phyloP scores from a whole-genome alignment of 2,797 vertebrate genomes.

The Sebastes dallii region DNA sequence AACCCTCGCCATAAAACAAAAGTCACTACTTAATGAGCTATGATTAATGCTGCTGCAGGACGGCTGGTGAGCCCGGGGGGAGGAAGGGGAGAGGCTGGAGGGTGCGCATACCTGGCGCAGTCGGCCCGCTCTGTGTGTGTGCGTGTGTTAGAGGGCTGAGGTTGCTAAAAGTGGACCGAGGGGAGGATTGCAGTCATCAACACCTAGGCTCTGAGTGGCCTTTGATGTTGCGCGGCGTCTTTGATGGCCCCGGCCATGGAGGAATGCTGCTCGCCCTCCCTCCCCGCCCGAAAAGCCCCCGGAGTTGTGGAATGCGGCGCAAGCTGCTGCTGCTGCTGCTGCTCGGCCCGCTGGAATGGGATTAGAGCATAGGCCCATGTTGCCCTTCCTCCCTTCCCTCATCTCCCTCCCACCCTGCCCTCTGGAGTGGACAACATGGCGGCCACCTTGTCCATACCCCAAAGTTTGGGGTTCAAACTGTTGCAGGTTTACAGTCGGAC shows the following conservation, averaged over 20 bases:
- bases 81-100: slow-evolving; percentile 3
- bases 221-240: slow-evolving; percentile 81
- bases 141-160: slow-evolving; percentile 34
- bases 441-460: slow-evolving; percentile 19
- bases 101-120: slow-evolving; percentile 57
- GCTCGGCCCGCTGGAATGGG: slow-evolving; percentile 79
- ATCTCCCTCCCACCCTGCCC: slow-evolving; percentile 29
- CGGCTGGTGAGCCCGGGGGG: slow-evolving; percentile 5
- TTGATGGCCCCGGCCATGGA: slow-evolving; percentile 75
- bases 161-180: slow-evolving; percentile 79
- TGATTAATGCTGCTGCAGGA: slow-evolving; percentile 66
- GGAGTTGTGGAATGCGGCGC: slow-evolving; percentile 82
- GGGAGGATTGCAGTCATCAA: slow-evolving; percentile 83
- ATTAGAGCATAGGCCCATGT: slow-evolving; percentile 75
- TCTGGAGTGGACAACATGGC: slow-evolving; percentile 59
- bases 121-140: slow-evolving; percentile 37
- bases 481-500: neutral
- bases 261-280: slow-evolving; percentile 72
- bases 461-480: neutral
- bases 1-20: slow-evolving; percentile 54
- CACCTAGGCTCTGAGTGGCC: slow-evolving; percentile 78
- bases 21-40: slow-evolving; percentile 69
- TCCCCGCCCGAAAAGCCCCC: slow-evolving; percentile 77
- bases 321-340: slow-evolving; percentile 73
- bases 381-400: slow-evolving; percentile 36